Conservation (phyloP, 2,888 invertebrate genomes). For the Listrodromus nycthemerus region DNA sequence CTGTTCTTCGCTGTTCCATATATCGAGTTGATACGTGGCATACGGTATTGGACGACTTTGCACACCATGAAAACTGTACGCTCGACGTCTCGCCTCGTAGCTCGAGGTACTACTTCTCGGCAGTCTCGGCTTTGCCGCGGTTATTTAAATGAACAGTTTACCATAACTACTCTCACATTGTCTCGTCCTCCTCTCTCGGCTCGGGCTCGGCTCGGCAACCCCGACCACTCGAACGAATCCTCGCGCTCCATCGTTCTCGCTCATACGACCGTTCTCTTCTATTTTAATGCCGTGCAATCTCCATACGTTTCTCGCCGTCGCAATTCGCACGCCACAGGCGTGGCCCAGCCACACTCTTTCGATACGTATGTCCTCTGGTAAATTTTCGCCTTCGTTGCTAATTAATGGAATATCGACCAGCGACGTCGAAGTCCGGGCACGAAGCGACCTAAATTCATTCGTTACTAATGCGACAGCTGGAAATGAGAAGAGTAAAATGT, state of each 20-base stretch:
- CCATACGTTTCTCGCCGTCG: slow-evolving; percentile 65
- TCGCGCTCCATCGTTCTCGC: slow-evolving; percentile 38
- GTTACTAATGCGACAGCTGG: not conserved
- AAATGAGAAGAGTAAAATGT: not conserved
- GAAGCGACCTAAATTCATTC: not conserved
- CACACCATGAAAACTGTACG: slow-evolving; percentile 24
- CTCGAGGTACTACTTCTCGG: slow-evolving; percentile 20
- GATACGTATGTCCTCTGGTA: slow-evolving; percentile 47
- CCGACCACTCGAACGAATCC: slow-evolving; percentile 64
- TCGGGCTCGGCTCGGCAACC: slow-evolving; percentile 44
- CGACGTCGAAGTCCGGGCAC: not conserved
- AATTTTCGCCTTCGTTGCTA: slow-evolving; percentile 32
- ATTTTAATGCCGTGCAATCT: slow-evolving; percentile 70
- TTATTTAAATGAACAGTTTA: slow-evolving; percentile 78
- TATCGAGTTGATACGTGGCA: slow-evolving; percentile 7
- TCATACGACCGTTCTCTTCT: slow-evolving; percentile 52
- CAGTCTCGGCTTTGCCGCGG: slow-evolving; percentile 64
- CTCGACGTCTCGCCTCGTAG: slow-evolving; percentile 20
- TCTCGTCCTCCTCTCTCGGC: slow-evolving; percentile 65
- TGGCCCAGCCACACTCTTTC: slow-evolving; percentile 59
- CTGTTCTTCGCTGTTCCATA: not conserved
- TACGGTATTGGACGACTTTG: slow-evolving; percentile 27
- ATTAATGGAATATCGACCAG: slow-evolving; percentile 33
- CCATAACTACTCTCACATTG: slow-evolving; percentile 74
- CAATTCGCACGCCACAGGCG: slow-evolving; percentile 67